A percentile compares a stretch with the other conserved stretches of the same genome.
phyloP scores from a whole-genome alignment of 2,888 invertebrate species.

The Lasius platythorax region DNA sequence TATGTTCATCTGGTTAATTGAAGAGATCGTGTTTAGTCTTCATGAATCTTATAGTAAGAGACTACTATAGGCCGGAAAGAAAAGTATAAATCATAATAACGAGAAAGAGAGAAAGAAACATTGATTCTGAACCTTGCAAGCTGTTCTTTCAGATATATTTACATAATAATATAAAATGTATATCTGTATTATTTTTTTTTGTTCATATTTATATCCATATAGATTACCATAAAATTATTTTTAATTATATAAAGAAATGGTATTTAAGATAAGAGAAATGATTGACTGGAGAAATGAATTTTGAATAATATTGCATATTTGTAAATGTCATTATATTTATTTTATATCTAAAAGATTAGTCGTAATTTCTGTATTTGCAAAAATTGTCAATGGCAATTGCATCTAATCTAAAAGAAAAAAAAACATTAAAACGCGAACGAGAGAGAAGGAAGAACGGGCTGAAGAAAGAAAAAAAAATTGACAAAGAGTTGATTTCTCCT shows the following conservation, averaged over 20 bases:
- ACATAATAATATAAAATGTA: neutral
- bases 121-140: neutral
- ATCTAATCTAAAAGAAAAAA: slow-evolving; percentile 61
- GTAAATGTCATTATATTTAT: neutral
- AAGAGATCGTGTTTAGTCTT: slow-evolving; percentile 16
- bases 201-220: neutral
- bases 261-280: neutral
- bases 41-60: neutral
- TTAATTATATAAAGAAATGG: neutral
- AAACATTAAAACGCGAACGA: neutral
- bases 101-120: neutral
- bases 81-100: neutral
- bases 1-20: neutral
- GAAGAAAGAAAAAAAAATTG: slow-evolving; percentile 47
- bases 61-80: neutral
- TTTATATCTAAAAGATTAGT: neutral
- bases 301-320: neutral
- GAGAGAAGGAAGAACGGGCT: neutral
- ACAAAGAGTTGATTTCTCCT: neutral
- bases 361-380: slow-evolving; percentile 57
- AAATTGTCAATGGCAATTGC: slow-evolving; percentile 64
- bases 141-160: neutral
- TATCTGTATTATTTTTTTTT: slow-evolving; percentile 14
- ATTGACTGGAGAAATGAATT: neutral
- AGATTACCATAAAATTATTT: slow-evolving; percentile 21